Percentiles rank a stretch among this genome's conserved stretches.
phyloP scores from a whole-genome alignment of 2,888 invertebrate genomes.

The Neoaliturus tenellus region DNA sequence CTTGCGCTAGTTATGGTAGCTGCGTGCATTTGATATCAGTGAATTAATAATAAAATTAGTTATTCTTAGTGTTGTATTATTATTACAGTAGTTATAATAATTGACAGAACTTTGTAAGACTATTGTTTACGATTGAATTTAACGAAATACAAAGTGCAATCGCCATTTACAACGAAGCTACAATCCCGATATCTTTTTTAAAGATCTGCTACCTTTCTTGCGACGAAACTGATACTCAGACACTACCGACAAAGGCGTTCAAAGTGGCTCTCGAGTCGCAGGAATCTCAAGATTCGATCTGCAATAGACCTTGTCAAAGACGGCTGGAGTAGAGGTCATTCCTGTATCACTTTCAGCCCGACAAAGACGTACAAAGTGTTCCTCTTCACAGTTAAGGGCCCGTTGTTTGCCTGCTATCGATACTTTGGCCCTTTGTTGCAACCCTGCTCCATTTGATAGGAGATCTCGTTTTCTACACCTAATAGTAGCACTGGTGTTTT shows the following conservation, averaged over 20 bases:
- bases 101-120: too few species aligned
- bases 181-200: neutral
- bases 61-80: too few species aligned
- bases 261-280: neutral
- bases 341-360: slow-evolving; percentile 25
- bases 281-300: neutral
- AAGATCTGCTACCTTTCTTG: neutral
- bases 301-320: neutral
- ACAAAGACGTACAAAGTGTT: slow-evolving; percentile 40
- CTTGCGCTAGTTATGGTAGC: too few species aligned
- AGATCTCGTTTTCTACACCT: neutral
- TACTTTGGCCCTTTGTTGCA: slow-evolving; percentile 4
- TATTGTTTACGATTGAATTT: too few species aligned
- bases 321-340: slow-evolving; percentile 17
- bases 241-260: slow-evolving; percentile 1
- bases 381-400: slow-evolving; percentile 10
- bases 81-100: too few species aligned
- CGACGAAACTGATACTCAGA: neutral
- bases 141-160: too few species aligned
- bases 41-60: too few species aligned
- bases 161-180: slow-evolving; percentile 9
- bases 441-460: neutral
- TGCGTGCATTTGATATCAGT: too few species aligned
- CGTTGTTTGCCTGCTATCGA: neutral
- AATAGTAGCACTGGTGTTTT: too few species aligned